A percentile compares a stretch with the other conserved stretches of the same genome.
Conservation (phyloP, 1,140 invertebrate species). For the Drosophila orosa region DNA sequence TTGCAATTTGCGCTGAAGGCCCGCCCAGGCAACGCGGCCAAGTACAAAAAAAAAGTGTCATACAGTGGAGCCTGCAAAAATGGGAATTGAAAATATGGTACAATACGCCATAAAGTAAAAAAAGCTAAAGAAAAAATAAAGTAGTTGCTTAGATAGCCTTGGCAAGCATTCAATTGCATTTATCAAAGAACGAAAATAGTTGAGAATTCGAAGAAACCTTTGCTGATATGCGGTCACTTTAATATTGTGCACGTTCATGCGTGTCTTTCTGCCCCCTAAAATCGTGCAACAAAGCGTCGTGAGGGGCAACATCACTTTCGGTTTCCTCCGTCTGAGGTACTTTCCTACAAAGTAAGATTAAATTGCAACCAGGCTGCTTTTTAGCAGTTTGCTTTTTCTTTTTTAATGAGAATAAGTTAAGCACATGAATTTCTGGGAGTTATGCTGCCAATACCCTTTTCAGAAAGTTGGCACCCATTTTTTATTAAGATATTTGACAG, state of each 20-base stretch:
- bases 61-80: conserved; percentile 10
- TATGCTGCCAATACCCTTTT: not conserved
- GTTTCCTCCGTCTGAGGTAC: conserved; percentile 30
- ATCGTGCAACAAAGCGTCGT: not conserved
- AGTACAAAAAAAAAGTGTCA: conserved; percentile 16
- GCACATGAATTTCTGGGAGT: no score
- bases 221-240: not conserved
- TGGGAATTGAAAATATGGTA: no score
- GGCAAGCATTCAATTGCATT: not conserved
- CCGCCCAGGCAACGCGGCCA: conserved; percentile 16
- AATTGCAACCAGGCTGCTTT: conserved; percentile 12
- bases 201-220: not conserved
- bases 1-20: conserved; percentile 30
- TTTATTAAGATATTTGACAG: not conserved
- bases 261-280: no score
- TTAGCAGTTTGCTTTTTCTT: conserved; percentile 8
- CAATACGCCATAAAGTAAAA: no score
- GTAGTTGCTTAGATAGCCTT: not conserved
- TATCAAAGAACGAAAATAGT: not conserved
- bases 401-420: conserved; percentile 53
- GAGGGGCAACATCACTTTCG: conserved; percentile 35
- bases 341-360: not conserved
- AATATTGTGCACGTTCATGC: not conserved
- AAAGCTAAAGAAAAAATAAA: not conserved
- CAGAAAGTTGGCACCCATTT: not conserved